Conservation (phyloP, 2,113 vertebrate genomes). For the Anser cygnoides region DNA sequence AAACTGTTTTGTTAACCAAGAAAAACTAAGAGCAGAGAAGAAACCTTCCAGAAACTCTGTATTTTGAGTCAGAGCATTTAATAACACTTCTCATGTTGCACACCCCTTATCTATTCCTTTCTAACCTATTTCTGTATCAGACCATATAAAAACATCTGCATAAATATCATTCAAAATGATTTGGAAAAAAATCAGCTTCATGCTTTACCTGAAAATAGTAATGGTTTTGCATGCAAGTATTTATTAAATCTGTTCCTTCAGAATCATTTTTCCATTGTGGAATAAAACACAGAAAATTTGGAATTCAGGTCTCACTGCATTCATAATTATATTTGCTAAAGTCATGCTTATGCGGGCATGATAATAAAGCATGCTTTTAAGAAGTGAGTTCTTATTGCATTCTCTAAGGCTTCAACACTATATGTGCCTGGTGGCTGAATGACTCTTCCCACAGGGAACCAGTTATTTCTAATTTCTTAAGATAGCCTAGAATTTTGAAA, state of each 20-base stretch:
- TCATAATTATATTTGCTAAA: not conserved
- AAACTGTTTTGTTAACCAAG: not conserved
- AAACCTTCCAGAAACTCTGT: not conserved
- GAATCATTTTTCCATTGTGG: not conserved
- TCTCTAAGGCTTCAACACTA: not conserved
- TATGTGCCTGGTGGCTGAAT: not conserved
- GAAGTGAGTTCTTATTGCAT: not conserved
- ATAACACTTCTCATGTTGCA: not conserved
- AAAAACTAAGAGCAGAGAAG: not conserved
- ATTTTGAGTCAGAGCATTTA: not conserved
- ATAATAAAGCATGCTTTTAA: not conserved
- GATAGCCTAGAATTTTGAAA: not conserved
- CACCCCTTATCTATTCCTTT: not conserved
- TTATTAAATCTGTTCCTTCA: not conserved
- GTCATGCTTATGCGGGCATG: not conserved
- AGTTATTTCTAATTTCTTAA: not conserved
- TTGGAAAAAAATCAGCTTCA: not conserved
- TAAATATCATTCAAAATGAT: not conserved
- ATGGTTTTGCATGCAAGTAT: not conserved
- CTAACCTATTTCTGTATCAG: not conserved
- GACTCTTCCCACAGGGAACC: not conserved
- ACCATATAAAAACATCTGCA: not conserved
- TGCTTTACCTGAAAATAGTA: not conserved
- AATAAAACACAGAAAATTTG: not conserved
- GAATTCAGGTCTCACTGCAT: not conserved